Percentiles rank a stretch among this genome's conserved stretches.
phyloP scores from a whole-genome alignment of 2,113 vertebrate genomes.

The Ictalurus furcatus region DNA sequence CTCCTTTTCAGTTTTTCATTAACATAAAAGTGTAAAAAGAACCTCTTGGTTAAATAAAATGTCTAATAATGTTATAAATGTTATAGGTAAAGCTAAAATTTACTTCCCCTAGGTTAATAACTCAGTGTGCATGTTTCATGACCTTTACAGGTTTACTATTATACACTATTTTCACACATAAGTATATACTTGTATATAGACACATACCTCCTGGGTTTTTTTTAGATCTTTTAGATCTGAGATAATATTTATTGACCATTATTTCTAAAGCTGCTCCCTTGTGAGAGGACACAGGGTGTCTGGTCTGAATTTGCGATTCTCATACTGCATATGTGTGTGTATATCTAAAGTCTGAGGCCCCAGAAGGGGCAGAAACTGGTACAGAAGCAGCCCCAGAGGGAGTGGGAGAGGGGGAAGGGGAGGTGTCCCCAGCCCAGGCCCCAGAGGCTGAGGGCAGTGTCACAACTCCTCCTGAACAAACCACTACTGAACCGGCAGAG shows the following conservation, averaged over 20 bases:
- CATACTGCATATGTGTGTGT: slow-evolving; percentile 38
- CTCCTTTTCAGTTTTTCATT: not conserved
- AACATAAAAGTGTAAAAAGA: not conserved
- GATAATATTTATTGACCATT: not conserved
- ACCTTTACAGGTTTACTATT: not conserved
- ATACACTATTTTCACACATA: not conserved
- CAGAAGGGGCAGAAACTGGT: slow-evolving; percentile 71
- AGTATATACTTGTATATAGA: not conserved
- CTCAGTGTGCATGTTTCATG: not conserved
- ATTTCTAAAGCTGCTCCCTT: not conserved
- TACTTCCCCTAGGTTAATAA: not conserved
- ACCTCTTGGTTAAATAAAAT: not conserved
- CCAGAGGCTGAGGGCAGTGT: slow-evolving; percentile 31
- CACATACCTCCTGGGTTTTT: not conserved
- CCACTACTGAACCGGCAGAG: slow-evolving; percentile 40
- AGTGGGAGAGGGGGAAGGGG: slow-evolving; percentile 43
- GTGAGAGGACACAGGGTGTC: not conserved
- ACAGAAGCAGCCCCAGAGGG: slow-evolving; percentile 16
- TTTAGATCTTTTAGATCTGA: not conserved
- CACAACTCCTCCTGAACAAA: slow-evolving; percentile 37
- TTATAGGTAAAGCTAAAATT: not conserved
- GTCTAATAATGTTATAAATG: not conserved
- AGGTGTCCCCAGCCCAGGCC: slow-evolving; percentile 37
- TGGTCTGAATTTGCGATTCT: slow-evolving; percentile 14
- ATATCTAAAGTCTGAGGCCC: slow-evolving; percentile 68